Evolutionary conservation across 2,113 vertebrate genomes (phyloP).

Genomic region (Notothenia rossii): DNA sequence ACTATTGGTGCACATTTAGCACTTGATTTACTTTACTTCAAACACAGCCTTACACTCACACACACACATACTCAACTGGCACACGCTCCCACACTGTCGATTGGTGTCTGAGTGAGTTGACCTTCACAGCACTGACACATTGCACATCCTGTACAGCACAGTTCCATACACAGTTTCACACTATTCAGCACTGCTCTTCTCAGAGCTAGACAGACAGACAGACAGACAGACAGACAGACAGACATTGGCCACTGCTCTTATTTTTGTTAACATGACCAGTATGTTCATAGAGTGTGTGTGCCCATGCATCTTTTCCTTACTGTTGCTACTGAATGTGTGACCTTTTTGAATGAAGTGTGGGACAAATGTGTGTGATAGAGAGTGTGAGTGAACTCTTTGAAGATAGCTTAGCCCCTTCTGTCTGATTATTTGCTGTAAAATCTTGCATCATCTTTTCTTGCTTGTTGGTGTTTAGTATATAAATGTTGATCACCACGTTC

Average conservation of each 20-base stretch:
- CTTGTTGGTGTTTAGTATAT: slow-evolving; percentile 62
- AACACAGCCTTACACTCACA: slow-evolving; percentile 14
- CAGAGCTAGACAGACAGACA: slow-evolving; percentile 47
- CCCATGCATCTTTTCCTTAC: slow-evolving; percentile 57
- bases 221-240: slow-evolving; percentile 75
- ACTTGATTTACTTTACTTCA: slow-evolving; percentile 48
- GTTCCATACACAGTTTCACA: slow-evolving; percentile 41
- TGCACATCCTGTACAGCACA: slow-evolving; percentile 68
- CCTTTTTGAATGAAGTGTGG: slow-evolving; percentile 37
- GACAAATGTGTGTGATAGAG: not conserved
- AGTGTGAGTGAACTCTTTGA: slow-evolving; percentile 17
- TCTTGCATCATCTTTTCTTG: slow-evolving; percentile 56
- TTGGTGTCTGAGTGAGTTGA: slow-evolving; percentile 60
- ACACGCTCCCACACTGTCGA: slow-evolving; percentile 31
- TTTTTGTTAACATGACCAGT: slow-evolving; percentile 62
- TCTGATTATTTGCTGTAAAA: slow-evolving; percentile 60
- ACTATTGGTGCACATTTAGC: slow-evolving; percentile 86
- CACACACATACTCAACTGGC: slow-evolving; percentile 9
- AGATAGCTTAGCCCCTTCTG: slow-evolving; percentile 29
- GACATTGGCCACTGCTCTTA: slow-evolving; percentile 72
- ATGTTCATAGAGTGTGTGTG: slow-evolving; percentile 77
- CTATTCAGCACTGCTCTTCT: slow-evolving; percentile 53
- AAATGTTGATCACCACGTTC: slow-evolving; percentile 37
- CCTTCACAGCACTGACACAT: slow-evolving; percentile 48
- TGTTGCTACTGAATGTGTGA: slow-evolving; percentile 56